Base-by-base conservation (phyloP, 2,888 invertebrate species). In the Cosmorhoe ocellata region DNA sequence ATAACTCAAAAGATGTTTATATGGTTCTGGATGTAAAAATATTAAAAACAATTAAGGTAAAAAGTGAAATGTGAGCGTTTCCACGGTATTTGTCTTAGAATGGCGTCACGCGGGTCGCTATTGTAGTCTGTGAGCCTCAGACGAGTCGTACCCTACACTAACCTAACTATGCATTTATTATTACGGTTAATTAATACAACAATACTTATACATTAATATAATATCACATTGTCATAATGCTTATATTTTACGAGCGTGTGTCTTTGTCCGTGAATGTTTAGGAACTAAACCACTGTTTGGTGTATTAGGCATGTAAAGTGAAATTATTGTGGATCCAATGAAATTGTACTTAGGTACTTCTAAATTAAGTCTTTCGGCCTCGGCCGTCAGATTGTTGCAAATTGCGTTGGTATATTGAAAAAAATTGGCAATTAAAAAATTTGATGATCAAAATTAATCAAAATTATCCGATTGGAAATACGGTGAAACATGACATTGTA, bases 191-290 rank as follows among this genome's bases (percentile, higher is more conserved):
- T 86, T 88, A 87, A 76, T 83, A 85, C 79, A 85, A 84, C 84
- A 83, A 81, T 88, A 88, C 79, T 85, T 85, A 84, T 84, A 85
- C 81, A 84, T 82, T 84, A 86, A 84, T 88, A 87, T 86, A 81
- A 84, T 90, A 88, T 85, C 88, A 89, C 89, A 88, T 89, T 88
- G 88, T 91, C 90, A 90, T 91, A 90, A 82, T 89, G 91, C 91
- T 90, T 91, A 88, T 90, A 79, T 86, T 88, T 90, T 88, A 82
- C 85, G 85, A 89, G 90, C 89, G 90, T 90, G 91, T 91, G 90
- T 91, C 87, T 88, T 86, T 90, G 90, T 91, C 90, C 84, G 82
- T 90, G 81, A 84, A 83, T 90, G 87, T 90, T 83, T 90, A 89
- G 90, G 70, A 81, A 71, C 77, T 87, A 81, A 57, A 82, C 84